Conservation (phyloP, 2,113 vertebrate species). For the Oreocharis arfaki region DNA sequence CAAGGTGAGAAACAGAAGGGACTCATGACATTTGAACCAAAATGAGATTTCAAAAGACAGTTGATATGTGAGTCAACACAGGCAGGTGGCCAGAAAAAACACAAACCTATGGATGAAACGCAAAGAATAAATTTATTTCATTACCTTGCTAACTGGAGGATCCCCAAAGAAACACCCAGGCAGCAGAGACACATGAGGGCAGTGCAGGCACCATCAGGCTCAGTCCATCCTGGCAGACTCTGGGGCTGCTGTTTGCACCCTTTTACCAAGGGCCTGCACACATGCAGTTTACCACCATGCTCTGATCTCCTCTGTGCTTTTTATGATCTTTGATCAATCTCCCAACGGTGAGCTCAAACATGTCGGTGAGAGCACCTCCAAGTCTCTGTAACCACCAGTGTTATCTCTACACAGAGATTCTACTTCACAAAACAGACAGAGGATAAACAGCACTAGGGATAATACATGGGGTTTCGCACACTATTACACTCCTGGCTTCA, state of each 20-base stretch:
- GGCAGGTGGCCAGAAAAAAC: neutral
- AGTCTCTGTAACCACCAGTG: neutral
- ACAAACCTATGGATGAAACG: neutral
- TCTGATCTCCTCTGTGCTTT: neutral
- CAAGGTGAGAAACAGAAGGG: neutral
- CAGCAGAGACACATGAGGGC: neutral
- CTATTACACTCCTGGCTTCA: accelerated
- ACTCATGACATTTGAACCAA: neutral
- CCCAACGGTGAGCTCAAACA: neutral
- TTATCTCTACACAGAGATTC: too few relatives aligned
- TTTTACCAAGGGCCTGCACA: neutral
- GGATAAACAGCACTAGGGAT: neutral
- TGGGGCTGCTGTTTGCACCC: neutral
- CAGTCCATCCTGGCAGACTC: neutral
- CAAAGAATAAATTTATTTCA: neutral
- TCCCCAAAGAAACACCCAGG: neutral
- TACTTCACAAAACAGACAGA: neutral
- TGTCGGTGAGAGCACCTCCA: accelerated
- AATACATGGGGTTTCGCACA: neutral
- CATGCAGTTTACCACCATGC: accelerated
- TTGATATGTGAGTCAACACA: neutral
- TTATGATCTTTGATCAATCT: neutral
- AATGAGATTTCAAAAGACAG: neutral
- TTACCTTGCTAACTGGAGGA: neutral
- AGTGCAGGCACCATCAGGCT: neutral